phyloP scores from a whole-genome alignment of 1,140 invertebrate species.

The Helicoverpa zea region DNA sequence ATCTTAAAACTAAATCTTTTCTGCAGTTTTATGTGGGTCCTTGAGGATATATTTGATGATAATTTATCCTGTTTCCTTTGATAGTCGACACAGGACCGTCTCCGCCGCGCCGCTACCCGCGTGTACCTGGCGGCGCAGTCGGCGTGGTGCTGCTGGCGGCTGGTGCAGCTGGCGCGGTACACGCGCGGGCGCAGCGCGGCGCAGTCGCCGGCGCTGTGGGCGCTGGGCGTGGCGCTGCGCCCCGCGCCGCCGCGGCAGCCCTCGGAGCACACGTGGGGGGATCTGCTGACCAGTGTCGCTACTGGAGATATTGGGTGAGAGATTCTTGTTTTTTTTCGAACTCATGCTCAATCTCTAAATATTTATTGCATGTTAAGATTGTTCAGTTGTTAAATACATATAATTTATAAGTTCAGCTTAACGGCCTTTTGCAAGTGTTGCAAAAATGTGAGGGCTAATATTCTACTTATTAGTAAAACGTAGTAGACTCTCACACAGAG shows the following conservation, averaged over 20 bases:
- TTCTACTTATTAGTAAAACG: no score
- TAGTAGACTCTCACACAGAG: no score
- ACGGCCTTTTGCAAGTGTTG: no score
- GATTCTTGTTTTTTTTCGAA: no score
- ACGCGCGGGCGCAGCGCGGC: constrained; percentile 50
- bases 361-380: no score
- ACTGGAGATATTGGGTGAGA: constrained; percentile 69
- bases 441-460: no score
- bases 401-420: no score
- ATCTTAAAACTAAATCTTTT: no score
- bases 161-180: constrained; percentile 66
- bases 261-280: constrained; percentile 63
- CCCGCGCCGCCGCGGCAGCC: constrained; percentile 61
- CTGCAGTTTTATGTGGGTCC: constrained; percentile 35
- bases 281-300: constrained; percentile 58
- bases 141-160: constrained; percentile 45
- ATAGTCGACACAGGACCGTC: constrained; percentile 61
- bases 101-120: constrained; percentile 65
- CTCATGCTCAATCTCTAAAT: no score
- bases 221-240: constrained; percentile 61
- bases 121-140: constrained; percentile 64
- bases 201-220: constrained; percentile 57
- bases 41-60: neutral
- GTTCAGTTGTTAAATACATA: no score
- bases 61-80: neutral